phyloP scores from a whole-genome alignment of 2,113 vertebrate genomes.

The Tragelaphus scriptus region DNA sequence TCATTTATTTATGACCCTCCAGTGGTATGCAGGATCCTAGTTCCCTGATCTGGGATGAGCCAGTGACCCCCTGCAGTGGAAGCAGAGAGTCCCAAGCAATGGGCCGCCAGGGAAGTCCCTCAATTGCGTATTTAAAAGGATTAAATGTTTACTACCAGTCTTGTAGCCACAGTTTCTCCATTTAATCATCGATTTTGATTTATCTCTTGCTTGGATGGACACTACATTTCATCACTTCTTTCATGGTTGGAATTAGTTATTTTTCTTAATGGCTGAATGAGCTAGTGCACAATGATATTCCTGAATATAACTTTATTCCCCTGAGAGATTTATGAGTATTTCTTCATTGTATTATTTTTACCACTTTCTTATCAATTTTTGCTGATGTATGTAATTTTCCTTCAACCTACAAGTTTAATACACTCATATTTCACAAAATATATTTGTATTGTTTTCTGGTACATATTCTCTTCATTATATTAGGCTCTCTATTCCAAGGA shows the following conservation, averaged over 20 bases:
- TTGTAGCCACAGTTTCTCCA: background rate
- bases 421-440: background rate
- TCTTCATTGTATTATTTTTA: background rate
- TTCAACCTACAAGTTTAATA: background rate
- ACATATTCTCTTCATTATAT: background rate
- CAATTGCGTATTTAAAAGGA: background rate
- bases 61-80: background rate
- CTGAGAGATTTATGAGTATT: background rate
- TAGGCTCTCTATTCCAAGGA: background rate
- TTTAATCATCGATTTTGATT: background rate
- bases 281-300: background rate
- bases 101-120: background rate
- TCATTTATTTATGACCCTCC: background rate
- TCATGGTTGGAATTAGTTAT: background rate
- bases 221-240: background rate
- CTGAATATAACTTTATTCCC: background rate
- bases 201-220: background rate
- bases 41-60: background rate
- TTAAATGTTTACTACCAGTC: background rate
- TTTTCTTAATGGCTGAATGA: background rate
- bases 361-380: background rate
- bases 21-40: background rate
- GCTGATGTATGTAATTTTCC: background rate
- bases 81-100: background rate
- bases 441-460: background rate